These are phyloP conservation scores for Semnornis frantzii DNA, from an alignment of 2,113 vertebrate species.

Conservation along the genomic window DNA sequence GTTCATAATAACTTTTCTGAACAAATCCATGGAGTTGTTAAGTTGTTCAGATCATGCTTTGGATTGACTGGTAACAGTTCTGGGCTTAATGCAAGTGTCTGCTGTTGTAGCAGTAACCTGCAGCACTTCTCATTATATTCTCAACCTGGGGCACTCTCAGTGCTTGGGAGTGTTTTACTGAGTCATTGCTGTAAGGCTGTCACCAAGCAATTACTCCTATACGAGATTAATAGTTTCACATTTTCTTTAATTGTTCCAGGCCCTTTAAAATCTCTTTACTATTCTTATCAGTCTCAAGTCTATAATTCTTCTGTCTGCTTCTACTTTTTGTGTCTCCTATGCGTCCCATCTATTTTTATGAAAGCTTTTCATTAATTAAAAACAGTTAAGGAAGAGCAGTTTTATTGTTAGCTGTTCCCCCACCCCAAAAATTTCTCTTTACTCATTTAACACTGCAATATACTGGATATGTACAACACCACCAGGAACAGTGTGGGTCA, in stretches of 20 bases:
- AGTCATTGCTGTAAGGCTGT: neutral
- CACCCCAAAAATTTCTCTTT: neutral
- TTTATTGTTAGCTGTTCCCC: neutral
- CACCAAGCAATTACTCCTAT: neutral
- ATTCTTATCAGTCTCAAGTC: neutral
- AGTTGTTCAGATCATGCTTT: neutral
- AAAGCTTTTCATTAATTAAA: neutral
- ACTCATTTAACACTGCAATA: neutral
- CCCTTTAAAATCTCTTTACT: neutral
- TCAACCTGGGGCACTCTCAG: neutral
- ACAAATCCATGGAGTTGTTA: neutral
- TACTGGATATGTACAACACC: slow-evolving; percentile 39
- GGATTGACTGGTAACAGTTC: accelerated
- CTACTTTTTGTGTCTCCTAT: neutral
- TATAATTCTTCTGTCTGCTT: neutral
- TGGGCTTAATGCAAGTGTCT: neutral
- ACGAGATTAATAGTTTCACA: neutral
- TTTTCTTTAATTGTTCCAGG: neutral
- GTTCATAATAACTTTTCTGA: neutral
- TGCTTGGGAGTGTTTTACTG: neutral
- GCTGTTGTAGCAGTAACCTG: neutral
- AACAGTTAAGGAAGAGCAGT: neutral
- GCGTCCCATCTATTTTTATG: neutral
- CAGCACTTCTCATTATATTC: neutral
- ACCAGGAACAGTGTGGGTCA: slow-evolving; percentile 65